phyloP scores from a whole-genome alignment of 2,113 vertebrate species.

The Thryonomys swinderianus region DNA sequence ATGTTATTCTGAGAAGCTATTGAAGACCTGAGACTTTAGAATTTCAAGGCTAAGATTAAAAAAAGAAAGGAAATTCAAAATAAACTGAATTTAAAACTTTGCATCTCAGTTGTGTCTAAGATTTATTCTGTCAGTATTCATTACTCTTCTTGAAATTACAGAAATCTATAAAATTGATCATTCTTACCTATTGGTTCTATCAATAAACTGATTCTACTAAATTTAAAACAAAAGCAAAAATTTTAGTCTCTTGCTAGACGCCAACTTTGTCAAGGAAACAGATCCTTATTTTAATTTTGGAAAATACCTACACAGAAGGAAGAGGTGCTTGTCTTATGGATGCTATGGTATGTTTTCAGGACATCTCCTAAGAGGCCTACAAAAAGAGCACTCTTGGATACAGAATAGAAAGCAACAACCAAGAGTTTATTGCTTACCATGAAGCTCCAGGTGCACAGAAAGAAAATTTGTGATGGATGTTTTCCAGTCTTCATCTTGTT shows the following conservation, averaged over 20 bases:
- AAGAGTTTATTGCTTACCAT: neutral
- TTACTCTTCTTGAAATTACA: constrained; percentile 28
- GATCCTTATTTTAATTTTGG: neutral
- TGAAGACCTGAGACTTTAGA: neutral
- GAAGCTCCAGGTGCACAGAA: neutral
- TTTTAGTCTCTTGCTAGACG: neutral
- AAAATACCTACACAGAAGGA: neutral
- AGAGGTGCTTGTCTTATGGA: neutral
- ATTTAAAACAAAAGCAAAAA: constrained; percentile 9
- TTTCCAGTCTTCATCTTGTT: neutral
- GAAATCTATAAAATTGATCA: neutral
- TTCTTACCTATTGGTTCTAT: neutral
- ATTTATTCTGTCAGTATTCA: neutral
- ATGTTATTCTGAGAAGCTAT: neutral
- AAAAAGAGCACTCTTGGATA: neutral
- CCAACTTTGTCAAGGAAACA: neutral
- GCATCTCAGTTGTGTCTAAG: neutral
- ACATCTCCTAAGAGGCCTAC: neutral
- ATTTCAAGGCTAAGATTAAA: neutral
- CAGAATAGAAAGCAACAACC: neutral
- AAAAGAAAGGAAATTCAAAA: constrained; percentile 2
- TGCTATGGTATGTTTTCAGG: neutral
- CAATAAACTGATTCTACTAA: neutral
- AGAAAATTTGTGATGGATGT: neutral
- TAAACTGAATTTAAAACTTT: neutral